These are phyloP conservation scores for Aphidius gifuensis DNA, from an alignment of 1,140 invertebrate species.

Conservation along the genomic window DNA sequence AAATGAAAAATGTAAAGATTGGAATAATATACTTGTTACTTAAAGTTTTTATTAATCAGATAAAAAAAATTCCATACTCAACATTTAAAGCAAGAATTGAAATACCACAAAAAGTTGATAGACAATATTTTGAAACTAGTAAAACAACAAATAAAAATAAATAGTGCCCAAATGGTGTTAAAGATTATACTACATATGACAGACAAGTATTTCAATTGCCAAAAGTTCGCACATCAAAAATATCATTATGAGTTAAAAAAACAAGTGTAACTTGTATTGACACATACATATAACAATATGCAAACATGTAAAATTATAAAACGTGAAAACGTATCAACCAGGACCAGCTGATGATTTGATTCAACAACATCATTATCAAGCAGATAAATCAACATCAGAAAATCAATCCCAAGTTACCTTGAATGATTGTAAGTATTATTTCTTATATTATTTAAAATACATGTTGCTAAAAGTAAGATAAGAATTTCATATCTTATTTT, in stretches of 20 bases:
- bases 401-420: slow-evolving; percentile 49
- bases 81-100: slow-evolving; percentile 93
- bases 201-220: slow-evolving; percentile 86
- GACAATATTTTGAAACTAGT: slow-evolving; percentile 55
- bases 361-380: slow-evolving; percentile 91
- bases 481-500: too few species aligned
- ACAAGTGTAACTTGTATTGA: slow-evolving; percentile 67
- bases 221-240: slow-evolving; percentile 59
- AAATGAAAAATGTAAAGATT: too few species aligned
- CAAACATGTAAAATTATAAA: slow-evolving; percentile 57
- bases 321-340: slow-evolving; percentile 74
- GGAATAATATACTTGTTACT: slow-evolving; percentile 80
- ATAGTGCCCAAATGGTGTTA: slow-evolving; percentile 76
- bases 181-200: slow-evolving; percentile 96
- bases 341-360: slow-evolving; percentile 85
- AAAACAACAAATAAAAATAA: slow-evolving; percentile 59
- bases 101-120: slow-evolving; percentile 66
- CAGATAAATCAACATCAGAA: slow-evolving; percentile 54
- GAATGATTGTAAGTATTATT: slow-evolving; percentile 50
- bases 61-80: slow-evolving; percentile 86
- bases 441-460: slow-evolving; percentile 1
- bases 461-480: too few species aligned
- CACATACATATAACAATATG: slow-evolving; percentile 60
- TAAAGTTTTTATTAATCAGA: slow-evolving; percentile 94
- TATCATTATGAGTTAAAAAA: slow-evolving; percentile 63